These are phyloP conservation scores for Opisthocomus hoazin DNA, from an alignment of 2,113 vertebrate species.

Conservation along the genomic window DNA sequence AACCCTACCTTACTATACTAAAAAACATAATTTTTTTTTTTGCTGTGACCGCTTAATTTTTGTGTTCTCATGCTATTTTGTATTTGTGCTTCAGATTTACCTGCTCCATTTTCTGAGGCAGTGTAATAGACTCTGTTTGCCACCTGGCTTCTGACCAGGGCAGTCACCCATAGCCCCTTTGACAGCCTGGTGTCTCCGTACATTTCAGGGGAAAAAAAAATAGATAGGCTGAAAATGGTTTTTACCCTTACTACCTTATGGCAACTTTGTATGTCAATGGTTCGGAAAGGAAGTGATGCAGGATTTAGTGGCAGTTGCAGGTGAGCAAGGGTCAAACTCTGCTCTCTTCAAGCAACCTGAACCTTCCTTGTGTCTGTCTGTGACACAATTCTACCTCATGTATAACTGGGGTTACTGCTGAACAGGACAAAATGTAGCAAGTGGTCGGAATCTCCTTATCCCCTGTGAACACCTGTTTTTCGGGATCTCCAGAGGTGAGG, in stretches of 20 bases:
- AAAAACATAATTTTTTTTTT: background rate
- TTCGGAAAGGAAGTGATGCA: background rate
- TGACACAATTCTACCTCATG: background rate
- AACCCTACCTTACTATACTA: background rate
- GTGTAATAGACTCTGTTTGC: background rate
- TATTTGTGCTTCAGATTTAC: background rate
- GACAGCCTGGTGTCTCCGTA: background rate
- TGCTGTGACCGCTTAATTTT: background rate
- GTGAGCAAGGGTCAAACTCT: background rate
- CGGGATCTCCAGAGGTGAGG: accelerated
- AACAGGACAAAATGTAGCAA: background rate
- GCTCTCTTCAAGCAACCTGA: background rate
- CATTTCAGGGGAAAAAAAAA: background rate
- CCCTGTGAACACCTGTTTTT: too few relatives aligned
- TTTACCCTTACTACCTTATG: background rate
- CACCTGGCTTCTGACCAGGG: background rate
- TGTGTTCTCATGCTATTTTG: background rate
- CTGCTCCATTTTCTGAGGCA: background rate
- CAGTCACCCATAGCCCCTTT: background rate
- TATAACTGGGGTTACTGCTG: background rate
- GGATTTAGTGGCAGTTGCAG: background rate
- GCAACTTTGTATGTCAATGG: background rate
- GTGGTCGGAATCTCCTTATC: background rate
- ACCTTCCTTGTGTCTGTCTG: background rate
- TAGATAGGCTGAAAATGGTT: background rate